These are phyloP conservation scores for Zootoca vivipara DNA, from an alignment of 2,113 vertebrate genomes.

Conservation along the genomic window DNA sequence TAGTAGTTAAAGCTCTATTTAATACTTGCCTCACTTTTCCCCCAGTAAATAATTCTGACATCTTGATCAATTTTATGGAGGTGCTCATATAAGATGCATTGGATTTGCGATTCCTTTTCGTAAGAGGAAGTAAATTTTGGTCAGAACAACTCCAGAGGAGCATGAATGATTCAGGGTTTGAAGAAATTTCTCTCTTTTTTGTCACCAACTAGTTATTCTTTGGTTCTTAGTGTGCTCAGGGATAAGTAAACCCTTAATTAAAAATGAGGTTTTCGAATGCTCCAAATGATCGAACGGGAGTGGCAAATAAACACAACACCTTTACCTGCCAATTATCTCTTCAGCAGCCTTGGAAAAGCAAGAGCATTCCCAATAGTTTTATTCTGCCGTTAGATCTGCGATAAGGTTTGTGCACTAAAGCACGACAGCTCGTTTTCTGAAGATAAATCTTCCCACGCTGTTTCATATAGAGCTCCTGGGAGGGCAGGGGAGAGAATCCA, in stretches of 20 bases:
- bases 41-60: background rate
- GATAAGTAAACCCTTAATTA: constrained; percentile 35
- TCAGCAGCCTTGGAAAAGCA: background rate
- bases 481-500: background rate
- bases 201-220: background rate
- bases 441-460: background rate
- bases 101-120: background rate
- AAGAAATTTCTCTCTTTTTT: background rate
- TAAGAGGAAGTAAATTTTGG: constrained; percentile 4
- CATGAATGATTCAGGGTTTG: background rate
- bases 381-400: background rate
- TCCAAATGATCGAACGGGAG: constrained; percentile 1
- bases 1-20: background rate
- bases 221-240: background rate
- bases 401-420: constrained; percentile 16
- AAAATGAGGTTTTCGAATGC: constrained; percentile 22
- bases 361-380: background rate
- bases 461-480: background rate
- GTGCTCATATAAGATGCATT: background rate
- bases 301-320: constrained; percentile 4
- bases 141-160: background rate
- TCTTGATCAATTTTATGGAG: background rate
- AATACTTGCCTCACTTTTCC: background rate
- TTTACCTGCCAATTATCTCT: constrained; percentile 9
- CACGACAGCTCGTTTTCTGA: constrained; percentile 15